Evolutionary conservation across 2,888 invertebrate genomes (phyloP), one percentile per base, ranked within the genome.

Genomic region (Eristalis arbustorum): DNA sequence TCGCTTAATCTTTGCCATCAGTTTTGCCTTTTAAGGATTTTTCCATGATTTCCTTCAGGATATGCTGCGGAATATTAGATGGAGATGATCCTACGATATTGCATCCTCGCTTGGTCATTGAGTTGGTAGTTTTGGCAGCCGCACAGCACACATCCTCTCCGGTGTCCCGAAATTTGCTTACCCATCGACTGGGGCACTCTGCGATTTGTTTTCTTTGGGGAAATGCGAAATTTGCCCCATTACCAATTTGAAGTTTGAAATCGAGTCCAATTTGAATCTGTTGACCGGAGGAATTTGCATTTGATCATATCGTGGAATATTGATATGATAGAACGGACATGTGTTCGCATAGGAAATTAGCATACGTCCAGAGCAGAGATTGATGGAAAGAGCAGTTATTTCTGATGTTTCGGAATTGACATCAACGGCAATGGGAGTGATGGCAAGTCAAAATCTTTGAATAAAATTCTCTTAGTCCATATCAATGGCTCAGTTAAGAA

Each of bases 41-140:
- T 73, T 73, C n/a, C 61, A 69, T 74, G 75, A 69, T 81, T 74
- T 81, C 69, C 74, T 81, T 18, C 31, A 81, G 74, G 75, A 75
- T 81, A 64, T 75, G 69, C 11, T 23, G 68, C 42, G 37, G 31
- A 31, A 18, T 75, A 69, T 74, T 73, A 64, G 73, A 61, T 42
- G 73, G 59, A 72, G 84, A 84, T 84, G 59, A 84, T 78, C 84
- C 78, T 49, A 22, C 25, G 69, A 67, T 74, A 84, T 84, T 84
- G 84, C 76, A 62, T 82, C 40, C n/a, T 82, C 56, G 31, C 56
- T 74, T 56, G 62, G 25, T 18, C 22, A 49, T 34, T 34, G n/a
- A 11, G 40, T 13, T 49, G 34, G 23, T 14, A 23, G 42, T 13
- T 62, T 14, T 13, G 25, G 11, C 28, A 28, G 14, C 2, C 23